A percentile compares a stretch with the other conserved stretches of the same genome.
Conservation (phyloP, 1,140 invertebrate genomes). For the Probaryconus sp. region DNA sequence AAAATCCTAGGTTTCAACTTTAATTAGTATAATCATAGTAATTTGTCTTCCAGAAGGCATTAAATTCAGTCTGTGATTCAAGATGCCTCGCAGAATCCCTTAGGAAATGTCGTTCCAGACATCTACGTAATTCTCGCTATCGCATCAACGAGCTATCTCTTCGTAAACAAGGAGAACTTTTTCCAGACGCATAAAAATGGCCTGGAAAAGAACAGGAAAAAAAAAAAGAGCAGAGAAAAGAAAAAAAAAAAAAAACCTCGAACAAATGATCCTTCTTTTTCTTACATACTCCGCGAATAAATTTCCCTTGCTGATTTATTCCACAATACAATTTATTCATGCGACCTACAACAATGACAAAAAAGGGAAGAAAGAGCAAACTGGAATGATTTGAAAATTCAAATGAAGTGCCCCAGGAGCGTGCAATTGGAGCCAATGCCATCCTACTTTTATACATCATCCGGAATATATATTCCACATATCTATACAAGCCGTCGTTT, state of each 20-base stretch:
- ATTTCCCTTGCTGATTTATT: slow-evolving; percentile 6
- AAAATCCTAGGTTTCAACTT: too few species aligned
- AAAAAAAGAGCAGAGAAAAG: too few species aligned
- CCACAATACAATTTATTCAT: slow-evolving; percentile 30
- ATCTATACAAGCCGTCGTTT: slow-evolving; percentile 11
- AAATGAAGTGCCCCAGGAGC: slow-evolving; percentile 22
- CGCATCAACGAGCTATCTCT: slow-evolving; percentile 24
- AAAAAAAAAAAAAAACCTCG: too few species aligned
- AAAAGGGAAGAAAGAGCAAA: slow-evolving; percentile 4
- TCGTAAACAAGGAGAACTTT: too few species aligned
- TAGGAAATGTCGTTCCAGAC: too few species aligned
- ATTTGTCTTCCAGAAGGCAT: too few species aligned
- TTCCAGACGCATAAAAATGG: slow-evolving; percentile 12
- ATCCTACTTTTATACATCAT: slow-evolving; percentile 12
- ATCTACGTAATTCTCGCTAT: too few species aligned
- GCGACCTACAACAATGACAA: slow-evolving; percentile 7
- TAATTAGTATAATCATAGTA: too few species aligned
- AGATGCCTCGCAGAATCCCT: too few species aligned
- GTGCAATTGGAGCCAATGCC: slow-evolving; percentile 7
- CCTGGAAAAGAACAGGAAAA: slow-evolving; percentile 8
- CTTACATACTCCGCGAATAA: neutral
- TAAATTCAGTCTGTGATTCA: too few species aligned
- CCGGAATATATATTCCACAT: slow-evolving; percentile 21
- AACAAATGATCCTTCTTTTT: slow-evolving; percentile 4
- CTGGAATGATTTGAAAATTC: slow-evolving; percentile 34